Evolutionary conservation across 1,140 invertebrate species (phyloP), one percentile per base, ranked within the genome.

Genomic region (Metaphire vulgaris): DNA sequence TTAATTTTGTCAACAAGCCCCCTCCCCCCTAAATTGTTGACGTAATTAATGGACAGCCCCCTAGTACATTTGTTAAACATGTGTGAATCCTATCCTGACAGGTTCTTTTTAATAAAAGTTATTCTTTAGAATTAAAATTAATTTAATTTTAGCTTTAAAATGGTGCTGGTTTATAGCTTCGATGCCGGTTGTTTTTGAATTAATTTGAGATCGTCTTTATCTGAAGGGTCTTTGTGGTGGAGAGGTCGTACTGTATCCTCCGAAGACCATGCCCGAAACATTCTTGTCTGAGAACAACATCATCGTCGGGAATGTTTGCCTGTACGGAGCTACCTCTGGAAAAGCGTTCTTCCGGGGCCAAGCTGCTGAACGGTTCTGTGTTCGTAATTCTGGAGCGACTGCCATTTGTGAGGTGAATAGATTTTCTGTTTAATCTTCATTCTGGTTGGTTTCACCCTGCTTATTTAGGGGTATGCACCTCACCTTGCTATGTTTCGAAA

Each of bases 271-370:
- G 6, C 89, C 91, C 12, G 91, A 92, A 81, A 84, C 87, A 29
- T 91, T 88, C 82, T 91, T 93, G 80, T 97, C 96, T 1, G 93
- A 97, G 78, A 89, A 93, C 1, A 99, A 99, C 84, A 94, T 98
- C 1, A 96, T 99, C 79, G 96, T 96, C 41, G 97, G 97, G 33
- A 99, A 99, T 86, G 97, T 99, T 2, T 98, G 96, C 79, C 87
- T 99, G 67, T 99, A 99, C 84, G 97, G 97, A 74, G 97, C 97
- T 16, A 99, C 97, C 14, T 91, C 90, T 32, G 97, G 97, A 26
- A 92, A 90, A 79, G 96, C 95, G 2, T 99, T 93, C 85, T 96
- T 99, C 89, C 88, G 97, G 68, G 97, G 97, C 74, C 95, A 98
- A 80, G 96, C 95, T 16, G 96, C 96, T 2, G 97, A 99, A 87